Evolutionary conservation across 2,113 vertebrate species (phyloP).

Genomic region (Progne subis): DNA sequence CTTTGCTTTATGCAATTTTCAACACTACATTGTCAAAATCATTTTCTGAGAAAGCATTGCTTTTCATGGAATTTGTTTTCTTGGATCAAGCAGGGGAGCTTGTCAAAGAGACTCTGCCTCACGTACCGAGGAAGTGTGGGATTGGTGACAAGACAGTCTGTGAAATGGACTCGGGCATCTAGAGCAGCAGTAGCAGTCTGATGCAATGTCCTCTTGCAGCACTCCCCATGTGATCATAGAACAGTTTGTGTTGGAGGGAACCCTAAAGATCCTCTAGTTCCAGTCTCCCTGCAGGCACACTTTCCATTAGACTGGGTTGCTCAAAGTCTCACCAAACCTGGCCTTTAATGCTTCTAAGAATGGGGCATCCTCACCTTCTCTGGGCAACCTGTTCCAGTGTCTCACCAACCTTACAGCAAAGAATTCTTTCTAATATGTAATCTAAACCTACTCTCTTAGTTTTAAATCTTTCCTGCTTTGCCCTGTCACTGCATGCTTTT

Average conservation of each 20-base stretch:
- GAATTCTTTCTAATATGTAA: not conserved
- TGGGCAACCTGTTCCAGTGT: not conserved
- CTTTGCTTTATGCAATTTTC: not conserved
- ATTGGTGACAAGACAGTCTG: not conserved
- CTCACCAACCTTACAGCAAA: not conserved
- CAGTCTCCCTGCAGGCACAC: not conserved
- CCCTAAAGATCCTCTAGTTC: not conserved
- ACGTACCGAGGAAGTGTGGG: not conserved
- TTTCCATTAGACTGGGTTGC: not conserved
- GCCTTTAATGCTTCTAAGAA: not conserved
- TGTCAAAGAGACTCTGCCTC: not conserved
- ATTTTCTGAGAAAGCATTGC: not conserved
- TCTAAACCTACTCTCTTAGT: not conserved
- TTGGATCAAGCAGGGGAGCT: not conserved
- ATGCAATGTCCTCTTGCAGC: not conserved
- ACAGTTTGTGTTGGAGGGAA: not conserved
- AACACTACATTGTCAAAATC: not conserved
- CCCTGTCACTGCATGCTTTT: not conserved
- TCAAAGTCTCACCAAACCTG: not conserved
- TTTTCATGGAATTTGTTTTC: not conserved
- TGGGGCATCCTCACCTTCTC: not conserved
- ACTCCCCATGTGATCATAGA: not conserved
- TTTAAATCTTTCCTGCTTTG: not conserved
- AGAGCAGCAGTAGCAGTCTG: not conserved
- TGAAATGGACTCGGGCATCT: rapidly evolving